These are phyloP conservation scores for Percopsis omiscomaycus DNA, from an alignment of 2,797 vertebrate species.

Conservation along the genomic window DNA sequence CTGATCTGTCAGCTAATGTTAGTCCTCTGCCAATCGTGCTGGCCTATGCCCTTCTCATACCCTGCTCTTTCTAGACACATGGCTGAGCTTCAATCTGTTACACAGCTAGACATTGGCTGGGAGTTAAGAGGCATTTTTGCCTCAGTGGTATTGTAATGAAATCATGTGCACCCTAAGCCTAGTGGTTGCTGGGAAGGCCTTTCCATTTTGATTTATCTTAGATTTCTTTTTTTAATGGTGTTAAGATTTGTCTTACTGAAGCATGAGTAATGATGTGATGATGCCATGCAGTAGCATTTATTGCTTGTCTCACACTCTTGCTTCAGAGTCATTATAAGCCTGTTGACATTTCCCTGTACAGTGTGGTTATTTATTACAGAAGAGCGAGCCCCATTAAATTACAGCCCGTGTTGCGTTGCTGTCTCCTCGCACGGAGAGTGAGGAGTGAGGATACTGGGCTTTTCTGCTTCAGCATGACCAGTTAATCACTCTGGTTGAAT, in stretches of 20 bases:
- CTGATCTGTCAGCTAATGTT: constrained; percentile 43
- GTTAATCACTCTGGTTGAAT: constrained; percentile 27
- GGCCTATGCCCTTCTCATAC: constrained; percentile 32
- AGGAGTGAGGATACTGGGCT: constrained; percentile 10
- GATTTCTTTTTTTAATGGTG: constrained; percentile 18
- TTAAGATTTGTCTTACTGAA: neutral
- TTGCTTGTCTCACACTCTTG: neutral
- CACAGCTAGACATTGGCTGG: constrained; percentile 50
- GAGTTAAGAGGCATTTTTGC: constrained; percentile 55
- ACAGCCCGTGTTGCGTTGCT: constrained; percentile 4
- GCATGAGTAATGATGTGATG: constrained; percentile 12
- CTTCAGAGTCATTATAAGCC: constrained; percentile 5
- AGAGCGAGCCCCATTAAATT: constrained; percentile 10
- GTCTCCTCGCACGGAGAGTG: constrained; percentile 6
- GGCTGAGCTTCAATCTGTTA: constrained; percentile 58
- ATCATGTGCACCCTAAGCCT: constrained; percentile 38
- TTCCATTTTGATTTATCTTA: constrained; percentile 7
- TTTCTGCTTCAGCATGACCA: constrained; percentile 12
- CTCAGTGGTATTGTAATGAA: constrained; percentile 50
- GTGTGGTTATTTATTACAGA: constrained; percentile 13
- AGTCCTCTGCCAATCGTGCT: constrained; percentile 42
- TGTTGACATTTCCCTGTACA: constrained; percentile 23
- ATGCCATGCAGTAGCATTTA: constrained; percentile 7
- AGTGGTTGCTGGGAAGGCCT: constrained; percentile 10
- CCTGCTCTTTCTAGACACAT: constrained; percentile 32